Conservation (phyloP, 2,888 invertebrate genomes). For the Myopa testacea region DNA sequence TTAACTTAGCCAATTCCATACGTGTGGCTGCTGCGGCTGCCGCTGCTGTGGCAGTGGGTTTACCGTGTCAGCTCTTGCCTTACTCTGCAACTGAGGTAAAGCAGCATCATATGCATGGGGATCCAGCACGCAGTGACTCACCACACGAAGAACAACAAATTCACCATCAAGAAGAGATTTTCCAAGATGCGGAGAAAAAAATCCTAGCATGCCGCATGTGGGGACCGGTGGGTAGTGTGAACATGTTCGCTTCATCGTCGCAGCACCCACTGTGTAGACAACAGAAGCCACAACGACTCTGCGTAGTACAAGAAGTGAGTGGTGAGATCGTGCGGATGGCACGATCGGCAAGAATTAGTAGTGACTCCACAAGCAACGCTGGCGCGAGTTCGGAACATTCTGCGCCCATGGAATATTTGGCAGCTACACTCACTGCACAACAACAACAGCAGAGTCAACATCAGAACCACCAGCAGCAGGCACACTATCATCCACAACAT, state of each 20-base stretch:
- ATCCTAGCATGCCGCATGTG: slow-evolving; percentile 70
- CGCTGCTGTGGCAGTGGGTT: slow-evolving; percentile 42
- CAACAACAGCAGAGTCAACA: slow-evolving; percentile 33
- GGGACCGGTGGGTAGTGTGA: slow-evolving; percentile 50
- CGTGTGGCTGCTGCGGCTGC: slow-evolving; percentile 44
- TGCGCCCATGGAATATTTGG: slow-evolving; percentile 24
- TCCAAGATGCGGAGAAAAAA: slow-evolving; percentile 71
- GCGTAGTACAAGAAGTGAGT: slow-evolving; percentile 38
- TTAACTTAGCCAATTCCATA: slow-evolving; percentile 51
- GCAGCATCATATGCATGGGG: slow-evolving; percentile 24
- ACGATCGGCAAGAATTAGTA: slow-evolving; percentile 74
- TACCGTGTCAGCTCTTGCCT: slow-evolving; percentile 42
- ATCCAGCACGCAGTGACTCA: slow-evolving; percentile 42
- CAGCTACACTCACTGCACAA: slow-evolving; percentile 8
- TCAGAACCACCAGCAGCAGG: slow-evolving; percentile 26
- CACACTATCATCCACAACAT: slow-evolving; percentile 67
- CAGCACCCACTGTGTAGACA: slow-evolving; percentile 23
- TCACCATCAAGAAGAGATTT: slow-evolving; percentile 65
- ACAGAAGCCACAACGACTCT: slow-evolving; percentile 29
- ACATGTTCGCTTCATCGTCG: slow-evolving; percentile 43
- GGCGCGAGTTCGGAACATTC: slow-evolving; percentile 54
- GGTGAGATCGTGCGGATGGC: slow-evolving; percentile 52
- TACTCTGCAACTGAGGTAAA: slow-evolving; percentile 31
- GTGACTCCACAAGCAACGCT: slow-evolving; percentile 56
- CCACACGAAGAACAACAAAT: slow-evolving; percentile 62